A percentile compares a stretch with the other conserved stretches of the same genome.
These are phyloP conservation scores for Catonia carolina DNA, from an alignment of 2,888 invertebrate species.

Conservation along the genomic window DNA sequence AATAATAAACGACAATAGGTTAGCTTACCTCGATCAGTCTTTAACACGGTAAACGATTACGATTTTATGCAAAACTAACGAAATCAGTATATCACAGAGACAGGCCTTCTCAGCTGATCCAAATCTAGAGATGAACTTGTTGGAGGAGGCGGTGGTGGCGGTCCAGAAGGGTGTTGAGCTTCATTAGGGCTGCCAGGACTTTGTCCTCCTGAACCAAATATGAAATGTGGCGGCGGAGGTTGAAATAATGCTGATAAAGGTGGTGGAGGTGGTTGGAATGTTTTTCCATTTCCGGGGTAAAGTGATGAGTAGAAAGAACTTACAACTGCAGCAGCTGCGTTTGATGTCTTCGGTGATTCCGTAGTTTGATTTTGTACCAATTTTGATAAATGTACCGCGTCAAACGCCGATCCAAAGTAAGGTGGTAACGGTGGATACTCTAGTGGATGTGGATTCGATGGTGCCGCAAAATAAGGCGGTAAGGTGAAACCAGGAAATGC, in stretches of 20 bases:
- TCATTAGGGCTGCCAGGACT: constrained; percentile 43
- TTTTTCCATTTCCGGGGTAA: constrained; percentile 44
- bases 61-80: constrained; percentile 2
- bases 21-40: constrained; percentile 23
- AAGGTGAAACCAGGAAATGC: constrained; percentile 58
- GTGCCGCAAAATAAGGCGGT: constrained; percentile 57
- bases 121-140: constrained; percentile 32
- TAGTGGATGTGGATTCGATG: constrained; percentile 42
- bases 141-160: constrained; percentile 7
- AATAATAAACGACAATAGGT: background rate
- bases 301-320: constrained; percentile 63
- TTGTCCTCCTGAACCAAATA: constrained; percentile 42
- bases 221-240: constrained; percentile 41
- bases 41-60: constrained; percentile 11
- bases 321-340: constrained; percentile 53
- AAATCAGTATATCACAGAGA: constrained; percentile 61
- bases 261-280: constrained; percentile 36
- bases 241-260: constrained; percentile 30
- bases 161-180: constrained; percentile 25
- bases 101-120: constrained; percentile 56
- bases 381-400: constrained; percentile 56
- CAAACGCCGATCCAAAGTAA: constrained; percentile 71
- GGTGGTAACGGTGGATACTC: constrained; percentile 60
- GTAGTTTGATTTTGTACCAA: constrained; percentile 48
- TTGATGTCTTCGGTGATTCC: constrained; percentile 45